Percentiles rank a stretch among this genome's conserved stretches.
Conservation (phyloP, 1,140 invertebrate genomes). For the Galleria mellonella region DNA sequence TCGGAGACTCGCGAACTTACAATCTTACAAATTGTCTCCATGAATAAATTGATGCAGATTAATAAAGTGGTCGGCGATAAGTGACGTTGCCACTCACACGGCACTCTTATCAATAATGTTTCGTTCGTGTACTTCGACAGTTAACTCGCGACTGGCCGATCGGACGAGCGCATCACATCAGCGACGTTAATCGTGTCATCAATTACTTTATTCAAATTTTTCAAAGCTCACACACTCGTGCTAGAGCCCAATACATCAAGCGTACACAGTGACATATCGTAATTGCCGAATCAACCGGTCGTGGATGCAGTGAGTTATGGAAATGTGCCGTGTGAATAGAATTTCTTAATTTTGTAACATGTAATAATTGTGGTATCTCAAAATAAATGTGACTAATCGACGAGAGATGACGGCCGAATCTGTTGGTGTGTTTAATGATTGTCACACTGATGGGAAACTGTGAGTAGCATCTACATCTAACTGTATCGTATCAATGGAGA, state of each 20-base stretch:
- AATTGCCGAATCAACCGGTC: constrained; percentile 1
- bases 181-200: not conserved
- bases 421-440: constrained; percentile 37
- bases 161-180: constrained; percentile 18
- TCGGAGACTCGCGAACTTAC: not conserved
- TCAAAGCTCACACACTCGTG: not conserved
- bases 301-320: constrained; percentile 8
- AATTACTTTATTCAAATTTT: not conserved
- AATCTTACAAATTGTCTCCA: constrained; percentile 44
- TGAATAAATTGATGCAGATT: constrained; percentile 65
- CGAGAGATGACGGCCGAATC: constrained; percentile 42
- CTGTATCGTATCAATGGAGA: too few species aligned
- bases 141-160: constrained; percentile 26
- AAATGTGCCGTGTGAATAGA: constrained; percentile 8
- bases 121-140: constrained; percentile 41
- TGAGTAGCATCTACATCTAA: constrained; percentile 25
- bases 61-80: constrained; percentile 55
- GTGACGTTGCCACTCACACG: constrained; percentile 29
- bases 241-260: not conserved
- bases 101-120: constrained; percentile 55
- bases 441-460: constrained; percentile 58
- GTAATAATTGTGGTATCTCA: constrained; percentile 8
- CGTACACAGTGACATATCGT: not conserved
- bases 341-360: constrained; percentile 6
- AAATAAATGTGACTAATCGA: constrained; percentile 38